Evolutionary conservation across 2,888 invertebrate genomes (phyloP).

Genomic region (Papilio gigon): DNA sequence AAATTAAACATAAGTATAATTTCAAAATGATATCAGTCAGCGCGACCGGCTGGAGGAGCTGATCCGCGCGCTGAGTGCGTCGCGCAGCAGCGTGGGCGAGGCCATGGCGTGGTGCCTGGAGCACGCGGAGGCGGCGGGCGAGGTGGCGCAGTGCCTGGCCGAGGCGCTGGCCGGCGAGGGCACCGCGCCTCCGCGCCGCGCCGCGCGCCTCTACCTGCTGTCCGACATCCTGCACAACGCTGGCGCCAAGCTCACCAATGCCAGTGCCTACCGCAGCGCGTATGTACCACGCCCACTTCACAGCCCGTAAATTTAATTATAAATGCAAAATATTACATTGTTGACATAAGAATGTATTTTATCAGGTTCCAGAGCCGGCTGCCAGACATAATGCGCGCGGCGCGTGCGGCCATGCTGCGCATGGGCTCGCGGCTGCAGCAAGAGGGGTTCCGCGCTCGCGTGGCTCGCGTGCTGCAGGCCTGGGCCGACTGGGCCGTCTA

Average conservation of each 20-base stretch:
- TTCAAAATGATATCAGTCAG: constrained; percentile 83
- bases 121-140: constrained; percentile 98
- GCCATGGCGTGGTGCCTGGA: constrained; percentile 99
- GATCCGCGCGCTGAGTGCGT: constrained; percentile 91
- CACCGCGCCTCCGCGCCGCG: constrained; percentile 93
- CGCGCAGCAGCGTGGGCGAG: constrained; percentile 92
- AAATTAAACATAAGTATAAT: no score
- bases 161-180: constrained; percentile 90
- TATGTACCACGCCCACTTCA: constrained; percentile 68
- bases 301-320: neutral
- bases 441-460: constrained; percentile 96
- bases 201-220: constrained; percentile 95
- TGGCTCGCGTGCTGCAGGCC: constrained; percentile 94
- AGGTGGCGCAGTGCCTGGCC: constrained; percentile 94
- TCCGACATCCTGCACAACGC: constrained; percentile 99
- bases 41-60: constrained; percentile 96
- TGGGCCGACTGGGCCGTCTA: constrained; percentile 99
- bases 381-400: constrained; percentile 77
- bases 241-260: constrained; percentile 97
- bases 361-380: constrained; percentile 90
- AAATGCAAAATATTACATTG: neutral
- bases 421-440: constrained; percentile 92
- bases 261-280: constrained; percentile 95
- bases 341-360: no score
- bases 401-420: constrained; percentile 87